Evolutionary conservation across 2,113 vertebrate species (phyloP).

Genomic region (Oplegnathus fasciatus): DNA sequence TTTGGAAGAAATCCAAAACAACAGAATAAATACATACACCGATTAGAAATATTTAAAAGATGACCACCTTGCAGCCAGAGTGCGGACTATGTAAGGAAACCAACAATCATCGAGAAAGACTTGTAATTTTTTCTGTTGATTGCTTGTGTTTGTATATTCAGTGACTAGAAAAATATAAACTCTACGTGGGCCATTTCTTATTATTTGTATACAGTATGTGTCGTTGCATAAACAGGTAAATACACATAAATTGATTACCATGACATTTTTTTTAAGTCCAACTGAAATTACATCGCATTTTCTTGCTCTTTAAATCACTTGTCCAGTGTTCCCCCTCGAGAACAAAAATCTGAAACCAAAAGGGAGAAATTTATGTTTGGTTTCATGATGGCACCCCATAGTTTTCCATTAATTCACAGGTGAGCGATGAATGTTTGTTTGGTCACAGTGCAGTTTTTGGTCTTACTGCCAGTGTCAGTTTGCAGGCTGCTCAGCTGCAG

Average conservation of each 20-base stretch:
- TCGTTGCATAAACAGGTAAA: too few relatives aligned
- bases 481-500: too few relatives aligned
- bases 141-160: not conserved
- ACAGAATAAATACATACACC: not conserved
- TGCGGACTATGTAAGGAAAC: not conserved
- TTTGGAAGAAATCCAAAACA: too few relatives aligned
- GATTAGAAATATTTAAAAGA: not conserved
- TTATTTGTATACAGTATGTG: not conserved
- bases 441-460: too few relatives aligned
- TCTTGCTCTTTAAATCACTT: not conserved
- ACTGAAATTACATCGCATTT: too few relatives aligned
- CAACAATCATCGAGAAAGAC: not conserved
- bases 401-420: too few relatives aligned
- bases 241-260: too few relatives aligned
- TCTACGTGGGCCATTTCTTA: not conserved
- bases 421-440: too few relatives aligned
- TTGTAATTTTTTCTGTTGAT: not conserved
- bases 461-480: too few relatives aligned
- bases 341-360: not conserved
- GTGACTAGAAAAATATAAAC: not conserved
- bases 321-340: too few relatives aligned
- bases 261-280: too few relatives aligned
- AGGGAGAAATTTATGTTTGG: not conserved
- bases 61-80: not conserved
- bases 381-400: not conserved